A percentile compares a stretch with the other conserved stretches of the same genome.
Evolutionary conservation across 2,888 invertebrate species (phyloP).

Genomic region (Macrosiphum euphorbiae): DNA sequence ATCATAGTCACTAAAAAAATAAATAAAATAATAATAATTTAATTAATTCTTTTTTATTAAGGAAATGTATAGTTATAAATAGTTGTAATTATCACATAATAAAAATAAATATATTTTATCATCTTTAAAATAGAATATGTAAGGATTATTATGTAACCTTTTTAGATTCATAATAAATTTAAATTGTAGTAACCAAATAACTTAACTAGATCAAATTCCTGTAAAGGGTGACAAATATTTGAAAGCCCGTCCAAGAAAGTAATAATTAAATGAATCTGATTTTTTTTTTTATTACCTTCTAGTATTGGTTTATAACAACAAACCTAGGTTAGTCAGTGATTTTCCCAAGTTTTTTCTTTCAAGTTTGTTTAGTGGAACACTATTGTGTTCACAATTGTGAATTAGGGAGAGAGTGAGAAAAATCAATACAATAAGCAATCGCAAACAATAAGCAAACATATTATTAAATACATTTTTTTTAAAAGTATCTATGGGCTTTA

Average conservation of each 20-base stretch:
- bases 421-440: no score
- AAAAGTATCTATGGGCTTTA: no score
- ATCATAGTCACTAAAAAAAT: constrained; percentile 37
- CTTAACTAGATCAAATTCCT: not conserved
- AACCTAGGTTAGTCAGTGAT: not conserved
- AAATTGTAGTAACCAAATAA: not conserved
- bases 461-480: no score
- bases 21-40: not conserved
- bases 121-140: not conserved
- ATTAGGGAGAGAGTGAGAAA: no score
- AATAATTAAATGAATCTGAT: not conserved
- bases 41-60: not conserved
- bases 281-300: not conserved
- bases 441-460: no score
- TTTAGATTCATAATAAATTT: not conserved
- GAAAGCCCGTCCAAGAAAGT: not conserved
- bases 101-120: not conserved
- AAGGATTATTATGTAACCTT: not conserved
- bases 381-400: no score
- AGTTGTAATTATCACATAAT: not conserved
- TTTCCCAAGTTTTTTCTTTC: not conserved
- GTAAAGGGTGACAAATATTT: not conserved
- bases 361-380: not conserved
- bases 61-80: not conserved
- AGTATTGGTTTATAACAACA: not conserved